phyloP scores from a whole-genome alignment of 2,797 vertebrate genomes.

The Telmatherina bonti region DNA sequence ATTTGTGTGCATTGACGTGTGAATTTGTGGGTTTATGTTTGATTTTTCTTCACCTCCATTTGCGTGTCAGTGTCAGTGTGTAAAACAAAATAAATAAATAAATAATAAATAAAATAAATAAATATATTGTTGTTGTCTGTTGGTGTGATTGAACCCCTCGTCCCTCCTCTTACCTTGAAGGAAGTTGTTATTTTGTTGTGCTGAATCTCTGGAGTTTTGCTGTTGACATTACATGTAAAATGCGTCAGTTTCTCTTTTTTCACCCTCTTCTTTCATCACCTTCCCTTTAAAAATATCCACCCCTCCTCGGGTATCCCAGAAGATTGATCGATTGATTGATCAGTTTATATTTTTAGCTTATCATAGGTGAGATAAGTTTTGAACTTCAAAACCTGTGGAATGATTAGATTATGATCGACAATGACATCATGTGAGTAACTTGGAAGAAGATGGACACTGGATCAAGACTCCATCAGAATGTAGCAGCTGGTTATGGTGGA shows the following conservation, averaged over 20 bases:
- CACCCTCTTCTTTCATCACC: conserved; percentile 2
- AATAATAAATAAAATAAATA: conserved; percentile 47
- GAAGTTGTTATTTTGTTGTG: conserved; percentile 35
- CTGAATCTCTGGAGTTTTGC: conserved; percentile 8
- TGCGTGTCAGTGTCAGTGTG: conserved; percentile 51
- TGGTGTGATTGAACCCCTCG: conserved; percentile 37
- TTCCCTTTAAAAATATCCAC: background rate
- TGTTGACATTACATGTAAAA: conserved; percentile 26
- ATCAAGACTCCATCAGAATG: background rate
- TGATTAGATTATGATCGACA: background rate
- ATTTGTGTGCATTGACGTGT: conserved; percentile 41
- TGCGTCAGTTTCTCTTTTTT: conserved; percentile 25
- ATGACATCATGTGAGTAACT: background rate
- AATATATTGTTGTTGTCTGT: conserved; percentile 52
- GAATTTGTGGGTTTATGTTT: conserved; percentile 50
- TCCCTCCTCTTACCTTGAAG: conserved; percentile 37
- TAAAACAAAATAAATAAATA: conserved; percentile 48
- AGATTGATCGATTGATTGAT: no score
- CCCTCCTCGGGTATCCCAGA: no score
- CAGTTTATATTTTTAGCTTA: background rate
- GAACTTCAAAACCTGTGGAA: background rate
- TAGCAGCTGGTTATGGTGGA: background rate
- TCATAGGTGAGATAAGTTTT: background rate
- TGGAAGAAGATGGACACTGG: background rate
- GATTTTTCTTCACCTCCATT: conserved; percentile 60